Evolutionary conservation across 2,113 vertebrate species (phyloP).

Genomic region (Anolis sagrei): DNA sequence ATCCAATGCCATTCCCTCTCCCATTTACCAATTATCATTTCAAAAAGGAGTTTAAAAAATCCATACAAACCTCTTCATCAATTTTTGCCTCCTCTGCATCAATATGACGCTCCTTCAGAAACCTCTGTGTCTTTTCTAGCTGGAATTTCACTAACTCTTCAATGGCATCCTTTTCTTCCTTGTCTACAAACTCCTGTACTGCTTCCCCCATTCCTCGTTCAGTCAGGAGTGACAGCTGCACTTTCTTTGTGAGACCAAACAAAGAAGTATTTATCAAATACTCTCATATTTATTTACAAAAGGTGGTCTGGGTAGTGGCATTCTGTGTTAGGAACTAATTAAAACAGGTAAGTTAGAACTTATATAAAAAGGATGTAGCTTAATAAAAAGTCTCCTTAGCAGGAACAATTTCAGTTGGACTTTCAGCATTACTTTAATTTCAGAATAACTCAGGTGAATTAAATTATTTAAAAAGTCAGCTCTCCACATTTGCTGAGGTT

Average conservation of each 20-base stretch:
- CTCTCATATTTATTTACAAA: neutral
- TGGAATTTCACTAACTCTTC: conserved; percentile 95
- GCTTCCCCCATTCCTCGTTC: conserved; percentile 97
- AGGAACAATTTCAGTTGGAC: no score
- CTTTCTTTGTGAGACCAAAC: conserved; percentile 75
- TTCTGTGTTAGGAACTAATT: neutral
- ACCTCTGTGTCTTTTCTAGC: conserved; percentile 92
- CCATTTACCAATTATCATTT: neutral
- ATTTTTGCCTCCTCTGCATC: conserved; percentile 90
- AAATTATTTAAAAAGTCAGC: no score
- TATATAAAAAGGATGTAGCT: no score
- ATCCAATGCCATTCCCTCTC: no score
- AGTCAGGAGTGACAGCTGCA: conserved; percentile 93
- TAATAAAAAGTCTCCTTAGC: no score
- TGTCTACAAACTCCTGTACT: conserved; percentile 97
- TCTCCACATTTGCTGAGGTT: no score
- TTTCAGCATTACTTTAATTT: no score
- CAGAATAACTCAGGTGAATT: no score
- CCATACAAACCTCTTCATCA: conserved; percentile 85
- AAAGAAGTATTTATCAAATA: conserved; percentile 13
- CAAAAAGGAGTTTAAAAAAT: neutral
- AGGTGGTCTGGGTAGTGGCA: neutral
- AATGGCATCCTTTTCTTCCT: conserved; percentile 96
- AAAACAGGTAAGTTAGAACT: no score
- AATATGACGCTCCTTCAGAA: conserved; percentile 87